Conservation (phyloP, 2,797 vertebrate species). For the Dryobates pubescens region DNA sequence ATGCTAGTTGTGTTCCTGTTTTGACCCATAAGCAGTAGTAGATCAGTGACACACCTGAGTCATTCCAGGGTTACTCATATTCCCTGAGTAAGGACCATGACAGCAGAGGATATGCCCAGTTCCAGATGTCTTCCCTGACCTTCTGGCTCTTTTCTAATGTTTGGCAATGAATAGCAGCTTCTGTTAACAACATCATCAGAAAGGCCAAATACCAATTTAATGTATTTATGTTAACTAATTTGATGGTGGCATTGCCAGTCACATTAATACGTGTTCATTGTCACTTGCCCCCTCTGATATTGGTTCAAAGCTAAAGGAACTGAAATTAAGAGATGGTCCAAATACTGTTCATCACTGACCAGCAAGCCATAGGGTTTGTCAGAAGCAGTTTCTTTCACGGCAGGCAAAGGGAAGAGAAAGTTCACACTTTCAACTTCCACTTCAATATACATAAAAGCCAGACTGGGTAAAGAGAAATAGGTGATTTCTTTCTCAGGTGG, state of each 20-base stretch:
- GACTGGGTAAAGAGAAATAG: not conserved
- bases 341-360: not conserved
- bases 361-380: not conserved
- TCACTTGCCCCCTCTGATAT: not conserved
- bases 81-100: not conserved
- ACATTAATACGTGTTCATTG: not conserved
- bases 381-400: constrained; percentile 4
- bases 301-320: not conserved
- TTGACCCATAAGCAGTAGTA: not conserved
- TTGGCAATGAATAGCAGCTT: not conserved
- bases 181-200: not conserved
- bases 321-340: not conserved
- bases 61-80: not conserved
- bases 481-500: not conserved
- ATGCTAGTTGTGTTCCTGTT: not conserved
- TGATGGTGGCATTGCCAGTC: not conserved
- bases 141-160: not conserved
- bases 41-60: rapidly evolving
- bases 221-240: not conserved
- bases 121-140: not conserved
- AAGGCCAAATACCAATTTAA: not conserved
- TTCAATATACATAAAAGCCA: not conserved
- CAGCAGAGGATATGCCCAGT: not conserved
- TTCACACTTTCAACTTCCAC: not conserved
- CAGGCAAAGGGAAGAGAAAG: not conserved